Evolutionary conservation across 2,888 invertebrate species (phyloP).

Genomic region (Platycnemis pennipes): DNA sequence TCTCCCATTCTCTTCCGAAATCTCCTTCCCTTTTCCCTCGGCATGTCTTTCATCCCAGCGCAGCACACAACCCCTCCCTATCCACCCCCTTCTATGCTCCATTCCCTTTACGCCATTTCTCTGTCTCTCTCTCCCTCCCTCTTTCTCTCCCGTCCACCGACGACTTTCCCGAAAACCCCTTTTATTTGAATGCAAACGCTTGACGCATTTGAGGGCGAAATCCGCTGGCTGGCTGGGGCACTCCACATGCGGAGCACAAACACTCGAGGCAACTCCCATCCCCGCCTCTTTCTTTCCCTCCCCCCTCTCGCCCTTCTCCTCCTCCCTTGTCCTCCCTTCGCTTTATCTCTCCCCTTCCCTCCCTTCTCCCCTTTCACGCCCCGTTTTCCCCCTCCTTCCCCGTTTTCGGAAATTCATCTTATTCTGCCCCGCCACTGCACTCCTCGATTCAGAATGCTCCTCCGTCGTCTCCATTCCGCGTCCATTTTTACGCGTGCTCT

Average conservation of each 20-base stretch:
- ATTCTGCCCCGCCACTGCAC: too few relatives aligned
- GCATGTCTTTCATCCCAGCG: background rate
- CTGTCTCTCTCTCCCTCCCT: background rate
- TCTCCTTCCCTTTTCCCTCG: background rate
- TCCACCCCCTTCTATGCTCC: background rate
- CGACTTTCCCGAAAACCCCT: constrained; percentile 28
- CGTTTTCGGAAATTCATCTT: background rate
- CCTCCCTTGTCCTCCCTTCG: background rate
- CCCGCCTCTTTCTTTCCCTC: background rate
- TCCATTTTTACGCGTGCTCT: too few relatives aligned
- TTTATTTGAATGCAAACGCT: constrained; percentile 52
- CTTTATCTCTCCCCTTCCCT: too few relatives aligned
- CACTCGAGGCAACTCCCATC: constrained; percentile 19
- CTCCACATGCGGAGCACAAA: constrained; percentile 47
- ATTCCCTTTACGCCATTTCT: background rate
- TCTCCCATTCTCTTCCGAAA: background rate
- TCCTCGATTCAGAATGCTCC: too few relatives aligned
- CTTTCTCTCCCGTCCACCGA: background rate
- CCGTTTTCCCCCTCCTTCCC: background rate
- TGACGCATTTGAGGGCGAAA: constrained; percentile 52
- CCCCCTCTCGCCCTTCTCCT: background rate
- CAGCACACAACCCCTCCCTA: background rate
- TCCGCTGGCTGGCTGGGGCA: constrained; percentile 44
- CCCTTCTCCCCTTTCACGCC: too few relatives aligned
- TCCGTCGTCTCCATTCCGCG: too few relatives aligned